Evolutionary conservation across 2,113 vertebrate genomes (phyloP).

Genomic region (Dicerorhinus sumatrensis): DNA sequence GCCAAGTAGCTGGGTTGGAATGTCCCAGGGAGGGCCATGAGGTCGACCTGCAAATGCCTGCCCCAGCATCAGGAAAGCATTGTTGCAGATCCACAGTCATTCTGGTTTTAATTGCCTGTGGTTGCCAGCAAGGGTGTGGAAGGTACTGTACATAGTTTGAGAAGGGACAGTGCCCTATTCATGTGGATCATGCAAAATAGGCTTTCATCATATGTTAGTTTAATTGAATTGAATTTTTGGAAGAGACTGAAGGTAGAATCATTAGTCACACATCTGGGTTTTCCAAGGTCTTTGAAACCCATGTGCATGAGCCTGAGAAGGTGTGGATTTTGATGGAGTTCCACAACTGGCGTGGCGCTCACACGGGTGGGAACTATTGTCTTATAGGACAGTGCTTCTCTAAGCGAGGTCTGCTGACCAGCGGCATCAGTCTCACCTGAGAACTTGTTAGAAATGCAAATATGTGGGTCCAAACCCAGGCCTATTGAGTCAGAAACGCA

Average conservation of each 20-base stretch:
- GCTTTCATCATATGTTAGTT: not conserved
- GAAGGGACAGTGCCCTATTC: not conserved
- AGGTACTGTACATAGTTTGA: not conserved
- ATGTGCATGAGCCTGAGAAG: not conserved
- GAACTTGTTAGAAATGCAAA: not conserved
- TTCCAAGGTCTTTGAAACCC: not conserved
- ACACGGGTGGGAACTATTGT: not conserved
- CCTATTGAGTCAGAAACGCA: not conserved
- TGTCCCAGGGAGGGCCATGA: not conserved
- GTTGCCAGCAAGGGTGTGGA: not conserved
- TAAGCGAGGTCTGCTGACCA: not conserved
- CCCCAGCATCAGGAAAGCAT: not conserved
- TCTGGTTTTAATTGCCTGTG: not conserved
- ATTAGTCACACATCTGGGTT: not conserved
- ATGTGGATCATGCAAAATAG: not conserved
- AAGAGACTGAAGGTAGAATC: not conserved
- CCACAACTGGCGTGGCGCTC: not conserved
- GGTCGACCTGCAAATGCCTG: not conserved
- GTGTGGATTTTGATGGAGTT: not conserved
- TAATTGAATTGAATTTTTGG: not conserved
- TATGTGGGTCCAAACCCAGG: not conserved
- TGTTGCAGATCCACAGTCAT: not conserved
- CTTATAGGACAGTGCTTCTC: not conserved
- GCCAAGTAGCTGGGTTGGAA: not conserved
- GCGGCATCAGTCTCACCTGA: not conserved